Base-by-base conservation (phyloP, 2,797 vertebrate genomes). In the Microcaecilia unicolor region DNA sequence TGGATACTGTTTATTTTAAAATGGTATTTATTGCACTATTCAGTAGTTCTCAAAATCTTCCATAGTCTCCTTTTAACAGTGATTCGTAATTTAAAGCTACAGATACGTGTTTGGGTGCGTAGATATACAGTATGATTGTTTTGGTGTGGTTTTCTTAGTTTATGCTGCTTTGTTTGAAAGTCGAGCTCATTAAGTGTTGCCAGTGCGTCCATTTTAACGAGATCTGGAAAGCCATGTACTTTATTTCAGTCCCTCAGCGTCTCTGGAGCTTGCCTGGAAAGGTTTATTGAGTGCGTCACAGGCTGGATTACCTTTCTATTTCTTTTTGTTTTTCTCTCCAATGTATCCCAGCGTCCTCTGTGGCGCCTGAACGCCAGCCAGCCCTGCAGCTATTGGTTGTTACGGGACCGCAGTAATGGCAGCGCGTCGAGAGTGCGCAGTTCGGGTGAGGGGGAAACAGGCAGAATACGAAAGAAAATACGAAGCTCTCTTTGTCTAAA, bases 321-420 rank as follows among this genome's bases (percentile, higher is more conserved):
- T 47, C 51, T 38, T 42, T 47, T 49, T 44, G 19, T 39, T 48
- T 41, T 51, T 41, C 37, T 18, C 49, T 61, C 44, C 13, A 28
- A 36, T 37, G 36, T 68, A 67, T 78, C 69, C 72, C 72, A 60
- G 64, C 67, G 76, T 70, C 50, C 70, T 62, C 61, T 45, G 59
- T 61, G 41, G 48, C 39, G 55, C 64, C 66, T 64, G 68, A 76
- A 69, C 22, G 31, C 47, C 37, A 55, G 68, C 65, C 70, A 79
- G 70, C 46, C 65, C 63, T 48, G 33, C 57, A 50, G 66, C 63
- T 61, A 70, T 65, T 66, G 75, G 68, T 55, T 65, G 61, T 48
- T 47, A 34, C 51, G 48, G 49, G 58, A 48, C 59, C 12, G 36
- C 55, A 55, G 64, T 54, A 51, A 68, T 73, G 74, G 64, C 64